Evolutionary conservation across 2,888 invertebrate genomes (phyloP).

Genomic region (Scelioninae gen. 1): DNA sequence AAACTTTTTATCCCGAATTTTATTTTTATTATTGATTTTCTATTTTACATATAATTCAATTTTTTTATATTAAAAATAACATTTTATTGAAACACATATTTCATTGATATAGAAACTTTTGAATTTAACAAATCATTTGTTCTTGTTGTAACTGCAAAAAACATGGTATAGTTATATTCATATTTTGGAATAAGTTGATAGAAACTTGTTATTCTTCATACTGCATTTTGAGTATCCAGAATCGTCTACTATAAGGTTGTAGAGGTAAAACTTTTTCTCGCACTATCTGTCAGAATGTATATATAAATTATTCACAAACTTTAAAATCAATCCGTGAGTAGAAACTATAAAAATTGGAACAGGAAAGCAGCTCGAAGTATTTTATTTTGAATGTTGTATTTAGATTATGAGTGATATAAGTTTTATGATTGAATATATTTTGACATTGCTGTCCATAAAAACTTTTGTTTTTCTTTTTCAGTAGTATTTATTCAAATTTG

Average conservation of each 20-base stretch:
- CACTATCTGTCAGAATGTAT: constrained; percentile 1
- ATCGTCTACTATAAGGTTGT: constrained; percentile 8
- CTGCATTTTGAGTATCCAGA: constrained; percentile 13
- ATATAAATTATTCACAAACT: constrained; percentile 26
- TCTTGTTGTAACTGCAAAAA: background rate
- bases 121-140: no score
- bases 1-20: no score
- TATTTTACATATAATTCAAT: no score
- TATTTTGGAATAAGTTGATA: constrained; percentile 10
- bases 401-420: background rate
- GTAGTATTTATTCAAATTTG: no score
- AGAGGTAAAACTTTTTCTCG: constrained; percentile 15
- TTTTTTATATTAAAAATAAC: no score
- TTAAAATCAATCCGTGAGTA: constrained; percentile 10
- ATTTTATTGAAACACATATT: no score
- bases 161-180: background rate
- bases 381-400: background rate
- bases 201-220: constrained; percentile 27
- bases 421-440: background rate
- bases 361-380: background rate
- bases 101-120: no score
- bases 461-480: no score
- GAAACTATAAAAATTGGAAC: constrained; percentile 14
- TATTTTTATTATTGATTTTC: no score
- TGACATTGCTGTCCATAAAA: no score